These are phyloP conservation scores for Epinotia brunnichana DNA, from an alignment of 2,888 invertebrate species.

Conservation along the genomic window DNA sequence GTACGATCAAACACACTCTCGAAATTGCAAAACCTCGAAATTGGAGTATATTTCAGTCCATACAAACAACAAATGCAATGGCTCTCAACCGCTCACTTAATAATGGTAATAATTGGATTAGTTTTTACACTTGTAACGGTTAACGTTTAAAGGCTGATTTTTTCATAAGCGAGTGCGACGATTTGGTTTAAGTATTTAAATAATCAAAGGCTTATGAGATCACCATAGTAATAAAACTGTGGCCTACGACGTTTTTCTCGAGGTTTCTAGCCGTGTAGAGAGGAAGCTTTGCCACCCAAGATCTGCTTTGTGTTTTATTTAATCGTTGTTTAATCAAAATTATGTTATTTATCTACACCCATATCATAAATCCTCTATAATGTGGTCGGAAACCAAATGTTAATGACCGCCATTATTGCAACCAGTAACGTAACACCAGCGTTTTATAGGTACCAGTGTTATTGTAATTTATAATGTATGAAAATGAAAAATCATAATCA, in stretches of 20 bases:
- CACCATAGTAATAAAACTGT: not conserved
- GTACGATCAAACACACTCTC: conserved; percentile 44
- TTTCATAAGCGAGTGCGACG: conserved; percentile 18
- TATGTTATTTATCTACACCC: too few relatives aligned
- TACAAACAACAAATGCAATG: conserved; percentile 53
- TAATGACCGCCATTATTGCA: too few relatives aligned
- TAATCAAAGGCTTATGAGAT: not conserved
- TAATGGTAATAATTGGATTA: conserved; percentile 13
- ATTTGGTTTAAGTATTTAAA: not conserved
- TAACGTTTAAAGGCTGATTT: conserved; percentile 20
- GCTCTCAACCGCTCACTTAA: conserved; percentile 24
- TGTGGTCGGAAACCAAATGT: too few relatives aligned
- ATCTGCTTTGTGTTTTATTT: not conserved
- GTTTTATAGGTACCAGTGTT: too few relatives aligned
- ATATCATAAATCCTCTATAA: too few relatives aligned
- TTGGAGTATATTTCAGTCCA: conserved; percentile 40
- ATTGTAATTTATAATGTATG: too few relatives aligned
- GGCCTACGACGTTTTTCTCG: not conserved
- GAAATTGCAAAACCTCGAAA: conserved; percentile 22
- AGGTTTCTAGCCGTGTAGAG: not conserved
- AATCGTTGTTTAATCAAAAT: not conserved
- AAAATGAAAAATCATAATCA: too few relatives aligned
- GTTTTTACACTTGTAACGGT: conserved; percentile 18
- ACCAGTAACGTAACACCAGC: too few relatives aligned
- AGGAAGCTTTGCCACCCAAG: not conserved